Evolutionary conservation across 2,888 invertebrate genomes (phyloP), one percentile per base, ranked within the genome.

Genomic region (Ochropleura plecta): DNA sequence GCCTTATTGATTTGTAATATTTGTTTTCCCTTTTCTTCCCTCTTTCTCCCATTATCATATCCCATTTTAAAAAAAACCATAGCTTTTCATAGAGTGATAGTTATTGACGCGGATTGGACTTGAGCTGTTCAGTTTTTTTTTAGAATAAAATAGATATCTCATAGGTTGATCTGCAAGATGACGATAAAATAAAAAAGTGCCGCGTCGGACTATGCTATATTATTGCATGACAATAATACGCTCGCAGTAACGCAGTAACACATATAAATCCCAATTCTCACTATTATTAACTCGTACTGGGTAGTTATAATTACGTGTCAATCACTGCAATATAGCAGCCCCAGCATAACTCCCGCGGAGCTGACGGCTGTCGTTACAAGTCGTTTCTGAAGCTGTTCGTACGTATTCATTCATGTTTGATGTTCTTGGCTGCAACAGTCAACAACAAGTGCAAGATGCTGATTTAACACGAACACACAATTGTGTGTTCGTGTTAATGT

Each of bases 291-390:
- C 63, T 62, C 20, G 14, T n/a, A 46, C 46, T 53, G 40, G 20
- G 18, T 14, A 49, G 84, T 40, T 66, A 70, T 81, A 81, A 81
- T 84, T 62, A 81, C 65, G 20, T 70, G 82, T 75, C 81, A 75
- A 70, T 84, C 81, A 70, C 14, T 64, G 40, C 42, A 62, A 30
- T 42, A 59, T 46, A 80, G 68, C 65, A 68, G 53, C 14, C 51
- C 55, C 46, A 65, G 18, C 65, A 73, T 74, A 84, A 84, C 65
- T 84, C 68, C 80, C 62, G 68, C 44, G 7, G 12, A 40, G 20
- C 18, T 42, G 60, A 65, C 68, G 40, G 20, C n/a, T 60, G 81
- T 79, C 63, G 49, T 66, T 67, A 60, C 59, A 44, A n/a, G 63
- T 63, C 30, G 59, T 62, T 73, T 53, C 81, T 84, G 63, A 53